These are phyloP conservation scores for Arge pagana DNA, from an alignment of 2,888 invertebrate species.

Conservation along the genomic window DNA sequence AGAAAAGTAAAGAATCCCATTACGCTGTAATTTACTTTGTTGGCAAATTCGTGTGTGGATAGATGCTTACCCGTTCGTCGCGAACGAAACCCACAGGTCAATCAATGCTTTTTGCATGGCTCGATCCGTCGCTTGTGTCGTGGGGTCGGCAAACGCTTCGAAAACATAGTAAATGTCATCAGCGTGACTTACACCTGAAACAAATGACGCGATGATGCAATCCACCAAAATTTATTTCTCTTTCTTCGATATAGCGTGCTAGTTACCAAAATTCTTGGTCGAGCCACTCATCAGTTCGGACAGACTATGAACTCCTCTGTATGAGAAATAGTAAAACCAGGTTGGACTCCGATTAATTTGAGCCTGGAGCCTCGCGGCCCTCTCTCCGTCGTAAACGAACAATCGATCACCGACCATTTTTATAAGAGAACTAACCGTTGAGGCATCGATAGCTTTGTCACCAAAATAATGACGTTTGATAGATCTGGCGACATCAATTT, in stretches of 20 bases:
- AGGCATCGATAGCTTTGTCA: constrained; percentile 59
- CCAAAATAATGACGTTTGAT: constrained; percentile 65
- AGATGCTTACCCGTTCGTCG: constrained; percentile 64
- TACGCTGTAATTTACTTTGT: neutral
- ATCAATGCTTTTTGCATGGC: constrained; percentile 62
- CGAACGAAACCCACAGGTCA: constrained; percentile 63
- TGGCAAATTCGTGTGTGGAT: neutral
- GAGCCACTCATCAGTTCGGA: constrained; percentile 62
- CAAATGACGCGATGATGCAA: neutral
- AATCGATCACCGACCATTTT: constrained; percentile 70
- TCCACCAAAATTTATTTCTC: neutral
- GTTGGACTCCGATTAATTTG: constrained; percentile 63
- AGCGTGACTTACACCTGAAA: constrained; percentile 70
- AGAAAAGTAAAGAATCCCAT: constrained; percentile 22
- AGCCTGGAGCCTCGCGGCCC: constrained; percentile 66
- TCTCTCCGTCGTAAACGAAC: constrained; percentile 66
- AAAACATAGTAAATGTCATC: constrained; percentile 66
- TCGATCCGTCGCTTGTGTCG: constrained; percentile 58
- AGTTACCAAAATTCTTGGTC: constrained; percentile 63
- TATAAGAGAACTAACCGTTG: constrained; percentile 36
- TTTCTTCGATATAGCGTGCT: constrained; percentile 15
- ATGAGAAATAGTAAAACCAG: constrained; percentile 69
- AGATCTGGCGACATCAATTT: constrained; percentile 56
- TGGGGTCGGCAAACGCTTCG: constrained; percentile 51
- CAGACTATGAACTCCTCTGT: constrained; percentile 65